phyloP scores from a whole-genome alignment of 2,888 invertebrate species.

The Gari tellinella region DNA sequence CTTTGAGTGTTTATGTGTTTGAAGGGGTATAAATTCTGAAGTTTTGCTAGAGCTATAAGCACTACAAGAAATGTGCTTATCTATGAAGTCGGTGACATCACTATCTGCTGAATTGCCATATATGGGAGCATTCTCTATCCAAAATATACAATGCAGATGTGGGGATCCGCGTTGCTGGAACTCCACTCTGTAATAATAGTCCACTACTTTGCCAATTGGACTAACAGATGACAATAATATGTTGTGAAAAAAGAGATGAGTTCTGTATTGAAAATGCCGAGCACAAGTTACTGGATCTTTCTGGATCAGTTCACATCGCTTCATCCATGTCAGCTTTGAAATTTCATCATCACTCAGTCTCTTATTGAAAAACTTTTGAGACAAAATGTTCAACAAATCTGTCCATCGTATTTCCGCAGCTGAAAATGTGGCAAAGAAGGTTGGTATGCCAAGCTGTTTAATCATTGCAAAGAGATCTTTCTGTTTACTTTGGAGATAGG shows the following conservation, averaged over 20 bases:
- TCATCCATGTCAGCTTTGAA: slow-evolving; percentile 28
- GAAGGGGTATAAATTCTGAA: slow-evolving; percentile 20
- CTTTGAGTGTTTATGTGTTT: slow-evolving; percentile 23
- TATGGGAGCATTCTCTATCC: slow-evolving; percentile 30
- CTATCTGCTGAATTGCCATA: slow-evolving; percentile 12
- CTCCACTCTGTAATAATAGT: slow-evolving; percentile 26
- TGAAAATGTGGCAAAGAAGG: slow-evolving; percentile 43
- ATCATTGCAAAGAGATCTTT: slow-evolving; percentile 48
- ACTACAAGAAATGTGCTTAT: slow-evolving; percentile 8
- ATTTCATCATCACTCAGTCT: slow-evolving; percentile 6
- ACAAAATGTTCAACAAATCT: slow-evolving; percentile 17
- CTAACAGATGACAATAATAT: slow-evolving; percentile 13
- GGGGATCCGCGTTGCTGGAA: slow-evolving; percentile 36
- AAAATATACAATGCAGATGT: slow-evolving; percentile 28
- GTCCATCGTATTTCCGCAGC: slow-evolving; percentile 49
- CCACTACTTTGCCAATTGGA: slow-evolving; percentile 23
- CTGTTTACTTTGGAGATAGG: slow-evolving; percentile 42
- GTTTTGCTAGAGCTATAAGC: slow-evolving; percentile 4
- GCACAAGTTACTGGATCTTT: slow-evolving; percentile 39
- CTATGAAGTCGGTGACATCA: slow-evolving; percentile 28
- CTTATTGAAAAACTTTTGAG: neutral
- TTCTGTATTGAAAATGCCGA: slow-evolving; percentile 9
- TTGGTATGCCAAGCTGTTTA: slow-evolving; percentile 42
- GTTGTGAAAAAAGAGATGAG: slow-evolving; percentile 25
- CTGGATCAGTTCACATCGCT: slow-evolving; percentile 35